Percentiles rank a stretch among this genome's conserved stretches.
These are phyloP conservation scores for Physella acuta DNA, from an alignment of 1,140 invertebrate genomes.

Conservation along the genomic window DNA sequence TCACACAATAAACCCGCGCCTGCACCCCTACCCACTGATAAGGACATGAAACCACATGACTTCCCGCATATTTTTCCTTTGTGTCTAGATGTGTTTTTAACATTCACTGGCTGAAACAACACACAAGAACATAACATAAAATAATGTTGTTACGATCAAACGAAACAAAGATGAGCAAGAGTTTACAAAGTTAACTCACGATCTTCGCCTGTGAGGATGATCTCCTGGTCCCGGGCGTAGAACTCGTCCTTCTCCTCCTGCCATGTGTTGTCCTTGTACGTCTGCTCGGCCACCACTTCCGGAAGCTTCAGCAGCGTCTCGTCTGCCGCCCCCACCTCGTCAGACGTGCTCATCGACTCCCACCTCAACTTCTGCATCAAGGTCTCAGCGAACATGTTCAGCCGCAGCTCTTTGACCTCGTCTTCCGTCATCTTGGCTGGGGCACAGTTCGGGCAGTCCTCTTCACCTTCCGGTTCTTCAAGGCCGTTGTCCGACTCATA, in stretches of 20 bases:
- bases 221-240: constrained; percentile 2
- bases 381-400: not conserved
- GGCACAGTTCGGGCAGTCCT: not conserved
- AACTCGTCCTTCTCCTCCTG: not conserved
- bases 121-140: not conserved
- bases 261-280: not conserved
- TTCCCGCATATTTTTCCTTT: not conserved
- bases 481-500: no score
- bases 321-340: not conserved
- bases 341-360: no score
- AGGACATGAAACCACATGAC: not conserved
- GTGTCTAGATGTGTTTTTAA: not conserved
- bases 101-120: not conserved
- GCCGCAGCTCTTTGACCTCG: not conserved
- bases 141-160: not conserved
- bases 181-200: no score
- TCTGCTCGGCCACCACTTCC: not conserved
- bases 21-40: not conserved
- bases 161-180: not conserved
- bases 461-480: not conserved
- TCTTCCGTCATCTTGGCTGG: not conserved
- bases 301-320: not conserved
- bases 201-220: not conserved
- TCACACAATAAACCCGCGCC: not conserved
- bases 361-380: not conserved